These are phyloP conservation scores for Salpingus planirostris DNA, from an alignment of 2,888 invertebrate genomes.

Conservation along the genomic window DNA sequence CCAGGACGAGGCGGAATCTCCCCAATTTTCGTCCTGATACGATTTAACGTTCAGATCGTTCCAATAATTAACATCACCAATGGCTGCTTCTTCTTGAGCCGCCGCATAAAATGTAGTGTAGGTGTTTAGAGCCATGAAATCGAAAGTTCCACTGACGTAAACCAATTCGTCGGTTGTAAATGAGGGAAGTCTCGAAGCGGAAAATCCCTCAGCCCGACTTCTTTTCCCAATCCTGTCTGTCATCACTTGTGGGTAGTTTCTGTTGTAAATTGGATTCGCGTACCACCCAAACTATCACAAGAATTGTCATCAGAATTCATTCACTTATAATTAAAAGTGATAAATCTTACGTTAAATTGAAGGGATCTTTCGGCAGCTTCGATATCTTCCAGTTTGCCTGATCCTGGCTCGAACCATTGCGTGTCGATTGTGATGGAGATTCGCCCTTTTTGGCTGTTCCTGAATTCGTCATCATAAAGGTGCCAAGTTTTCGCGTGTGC, in stretches of 20 bases:
- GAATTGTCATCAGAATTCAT: background rate
- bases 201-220: constrained; percentile 49
- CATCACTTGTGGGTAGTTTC: constrained; percentile 59
- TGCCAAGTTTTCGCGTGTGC: constrained; percentile 28
- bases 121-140: constrained; percentile 49
- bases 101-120: constrained; percentile 49
- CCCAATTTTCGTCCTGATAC: constrained; percentile 11
- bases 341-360: constrained; percentile 48
- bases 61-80: constrained; percentile 6
- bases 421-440: constrained; percentile 48
- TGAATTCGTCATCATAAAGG: constrained; percentile 39
- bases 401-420: constrained; percentile 45
- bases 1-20: constrained; percentile 5
- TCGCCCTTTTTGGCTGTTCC: constrained; percentile 35
- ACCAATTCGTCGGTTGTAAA: constrained; percentile 51
- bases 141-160: constrained; percentile 48
- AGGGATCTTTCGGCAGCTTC: constrained; percentile 45
- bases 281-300: constrained; percentile 10
- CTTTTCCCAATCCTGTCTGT: constrained; percentile 43
- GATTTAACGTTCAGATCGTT: constrained; percentile 12
- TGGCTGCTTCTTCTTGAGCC: constrained; percentile 33
- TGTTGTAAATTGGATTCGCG: constrained; percentile 29
- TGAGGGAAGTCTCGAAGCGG: constrained; percentile 50
- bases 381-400: constrained; percentile 40
- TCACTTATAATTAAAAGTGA: no score